Evolutionary conservation across 2,797 vertebrate genomes (phyloP), one percentile per base, ranked within the genome.

Genomic region (Enteromius anoplus): DNA sequence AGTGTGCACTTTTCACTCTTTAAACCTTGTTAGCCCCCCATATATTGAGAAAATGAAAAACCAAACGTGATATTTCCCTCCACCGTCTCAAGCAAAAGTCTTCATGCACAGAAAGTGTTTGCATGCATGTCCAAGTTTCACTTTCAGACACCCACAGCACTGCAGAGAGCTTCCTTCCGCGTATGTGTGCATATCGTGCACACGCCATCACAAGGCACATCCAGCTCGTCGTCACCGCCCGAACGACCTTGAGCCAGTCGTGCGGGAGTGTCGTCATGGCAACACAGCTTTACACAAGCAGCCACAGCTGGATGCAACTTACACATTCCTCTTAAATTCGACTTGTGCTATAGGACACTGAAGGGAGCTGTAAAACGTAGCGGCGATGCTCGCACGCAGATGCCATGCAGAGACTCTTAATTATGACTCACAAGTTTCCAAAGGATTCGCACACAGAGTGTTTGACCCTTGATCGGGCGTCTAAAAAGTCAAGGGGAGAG

Each of bases 191-290:
- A 55, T 45, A 60, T 75, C 73, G 75, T 45, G 76, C 47, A 69
- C 75, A 86, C 78, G 64, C 87, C 72, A 58, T 86, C 85, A 55
- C 84, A 84, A 82, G 85, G 82, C 79, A 87, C 84, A 88, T 58
- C 80, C 47, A 62, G 86, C 85, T 87, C 83, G 34, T 73, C 65
- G 73, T 85, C 83, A 49, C 75, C 89, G 91, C 62, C 90, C 87
- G 88, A 93, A 91, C 94, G 95, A 96, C 95, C 95, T 96, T 95
- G 95, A 96, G 90, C 92, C 89, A 90, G 84, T 93, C 93, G 89
- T 91, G 91, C 88, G 86, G 88, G 90, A 95, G 89, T 90, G 93
- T 93, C 90, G 86, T 92, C 92, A 95, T 95, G 90, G 94, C 91
- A 96, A 95, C 95, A 91, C 75, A 80, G 85, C 86, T 88, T 86